phyloP scores from a whole-genome alignment of 2,888 invertebrate species.

The Drosophila ustulata region DNA sequence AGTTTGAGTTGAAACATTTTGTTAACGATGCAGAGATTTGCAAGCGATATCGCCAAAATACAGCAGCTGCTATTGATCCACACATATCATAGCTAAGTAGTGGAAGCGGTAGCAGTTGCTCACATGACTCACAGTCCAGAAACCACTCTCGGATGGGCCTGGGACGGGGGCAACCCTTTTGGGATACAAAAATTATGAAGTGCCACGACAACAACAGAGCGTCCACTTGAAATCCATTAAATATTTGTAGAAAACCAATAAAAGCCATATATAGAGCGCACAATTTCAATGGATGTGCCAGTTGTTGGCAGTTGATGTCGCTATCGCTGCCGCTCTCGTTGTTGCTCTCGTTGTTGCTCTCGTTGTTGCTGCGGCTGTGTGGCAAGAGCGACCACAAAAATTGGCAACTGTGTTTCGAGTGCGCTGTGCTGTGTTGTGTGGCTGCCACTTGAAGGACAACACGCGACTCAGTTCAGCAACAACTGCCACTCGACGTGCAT shows the following conservation, averaged over 20 bases:
- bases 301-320: not conserved
- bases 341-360: constrained; percentile 36
- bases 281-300: constrained; percentile 25
- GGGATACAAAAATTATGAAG: constrained; percentile 65
- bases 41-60: not conserved
- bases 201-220: constrained; percentile 75
- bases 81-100: constrained; percentile 8
- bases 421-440: constrained; percentile 18
- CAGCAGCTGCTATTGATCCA: constrained; percentile 44
- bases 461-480: constrained; percentile 66
- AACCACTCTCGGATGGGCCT: constrained; percentile 4
- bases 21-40: constrained; percentile 5
- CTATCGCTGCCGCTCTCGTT: constrained; percentile 13
- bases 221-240: constrained; percentile 80
- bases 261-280: constrained; percentile 64
- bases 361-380: constrained; percentile 13
- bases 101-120: constrained; percentile 36
- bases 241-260: constrained; percentile 80
- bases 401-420: constrained; percentile 72
- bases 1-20: not conserved
- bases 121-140: constrained; percentile 25
- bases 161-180: constrained; percentile 46
- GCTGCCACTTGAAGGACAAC: constrained; percentile 73
- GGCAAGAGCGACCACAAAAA: constrained; percentile 65
- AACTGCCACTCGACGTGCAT: constrained; percentile 61